phyloP scores from a whole-genome alignment of 2,888 invertebrate species.

The Platycheirus rosarum region DNA sequence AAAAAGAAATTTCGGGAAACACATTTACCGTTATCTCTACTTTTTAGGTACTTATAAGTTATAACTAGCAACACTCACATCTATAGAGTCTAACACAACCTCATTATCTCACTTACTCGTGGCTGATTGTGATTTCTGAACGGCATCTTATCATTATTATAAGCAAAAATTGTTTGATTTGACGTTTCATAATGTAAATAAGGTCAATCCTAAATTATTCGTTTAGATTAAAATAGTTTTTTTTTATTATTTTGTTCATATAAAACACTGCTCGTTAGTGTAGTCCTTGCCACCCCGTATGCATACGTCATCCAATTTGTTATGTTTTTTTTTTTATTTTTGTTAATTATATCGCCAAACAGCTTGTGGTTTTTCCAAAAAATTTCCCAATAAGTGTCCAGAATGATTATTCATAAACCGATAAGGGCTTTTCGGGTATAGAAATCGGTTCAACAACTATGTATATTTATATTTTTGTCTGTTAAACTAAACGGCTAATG shows the following conservation, averaged over 20 bases:
- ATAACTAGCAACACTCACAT: not conserved
- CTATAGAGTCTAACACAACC: conserved; percentile 41
- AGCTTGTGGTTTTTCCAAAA: too few relatives aligned
- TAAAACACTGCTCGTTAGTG: not conserved
- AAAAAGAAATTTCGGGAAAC: too few relatives aligned
- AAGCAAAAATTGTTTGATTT: conserved; percentile 42
- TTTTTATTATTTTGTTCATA: not conserved
- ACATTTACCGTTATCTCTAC: conserved; percentile 37
- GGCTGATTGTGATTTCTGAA: conserved; percentile 49
- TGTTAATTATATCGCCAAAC: too few relatives aligned
- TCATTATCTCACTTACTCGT: conserved; percentile 35
- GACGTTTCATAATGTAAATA: conserved; percentile 49
- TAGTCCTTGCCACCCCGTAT: too few relatives aligned
- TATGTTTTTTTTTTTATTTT: too few relatives aligned
- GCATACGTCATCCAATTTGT: too few relatives aligned
- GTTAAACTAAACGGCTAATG: too few relatives aligned
- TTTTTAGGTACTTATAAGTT: not conserved
- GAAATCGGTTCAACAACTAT: too few relatives aligned
- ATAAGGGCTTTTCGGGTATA: too few relatives aligned
- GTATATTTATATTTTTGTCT: too few relatives aligned
- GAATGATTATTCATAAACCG: too few relatives aligned
- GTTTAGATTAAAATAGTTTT: conserved; percentile 3
- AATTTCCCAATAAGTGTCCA: too few relatives aligned
- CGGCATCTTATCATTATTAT: conserved; percentile 29
- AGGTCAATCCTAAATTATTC: conserved; percentile 36